phyloP scores from a whole-genome alignment of 2,113 vertebrate genomes.

The Piliocolobus tephrosceles region DNA sequence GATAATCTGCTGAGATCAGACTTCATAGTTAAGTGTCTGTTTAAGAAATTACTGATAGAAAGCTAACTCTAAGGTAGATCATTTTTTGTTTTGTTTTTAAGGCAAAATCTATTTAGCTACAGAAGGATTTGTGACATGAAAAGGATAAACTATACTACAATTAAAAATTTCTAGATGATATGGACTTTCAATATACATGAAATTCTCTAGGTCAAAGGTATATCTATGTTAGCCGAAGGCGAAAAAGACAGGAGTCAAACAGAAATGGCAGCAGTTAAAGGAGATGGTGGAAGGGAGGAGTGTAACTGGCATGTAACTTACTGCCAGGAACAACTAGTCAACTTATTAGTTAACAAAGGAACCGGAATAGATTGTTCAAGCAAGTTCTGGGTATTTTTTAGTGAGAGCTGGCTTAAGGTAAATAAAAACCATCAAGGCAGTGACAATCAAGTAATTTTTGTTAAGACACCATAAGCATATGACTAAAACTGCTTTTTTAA shows the following conservation, averaged over 20 bases:
- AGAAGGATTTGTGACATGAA: background rate
- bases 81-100: background rate
- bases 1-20: background rate
- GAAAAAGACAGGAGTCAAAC: constrained; percentile 1
- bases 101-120: background rate
- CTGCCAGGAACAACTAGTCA: constrained; percentile 34
- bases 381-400: constrained; percentile 48
- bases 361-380: background rate
- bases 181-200: background rate
- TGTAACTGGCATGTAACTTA: background rate
- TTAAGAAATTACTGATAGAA: background rate
- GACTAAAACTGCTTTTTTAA: background rate
- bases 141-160: background rate
- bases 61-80: background rate
- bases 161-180: constrained; percentile 37
- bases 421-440: constrained; percentile 36
- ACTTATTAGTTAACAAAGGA: constrained; percentile 41
- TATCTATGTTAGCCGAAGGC: background rate
- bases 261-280: background rate
- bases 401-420: constrained; percentile 36
- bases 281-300: background rate
- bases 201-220: background rate
- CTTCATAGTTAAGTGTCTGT: background rate
- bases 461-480: constrained; percentile 22
- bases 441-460: constrained; percentile 37